These are phyloP conservation scores for Platichthys flesus DNA, from an alignment of 2,113 vertebrate genomes.

Conservation along the genomic window DNA sequence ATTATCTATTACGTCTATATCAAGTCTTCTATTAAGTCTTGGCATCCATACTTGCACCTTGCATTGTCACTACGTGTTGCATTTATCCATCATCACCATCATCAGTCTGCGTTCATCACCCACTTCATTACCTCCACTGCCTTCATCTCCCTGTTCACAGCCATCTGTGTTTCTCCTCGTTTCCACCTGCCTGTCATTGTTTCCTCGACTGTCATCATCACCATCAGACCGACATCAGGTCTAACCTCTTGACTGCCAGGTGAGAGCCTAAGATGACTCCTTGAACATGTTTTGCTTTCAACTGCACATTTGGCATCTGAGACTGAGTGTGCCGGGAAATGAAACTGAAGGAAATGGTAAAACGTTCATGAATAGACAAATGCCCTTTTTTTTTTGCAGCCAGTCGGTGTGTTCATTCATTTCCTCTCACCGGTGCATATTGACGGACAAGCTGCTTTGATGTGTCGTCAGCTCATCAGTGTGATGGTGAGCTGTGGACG, in stretches of 20 bases:
- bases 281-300: neutral
- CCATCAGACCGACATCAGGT: neutral
- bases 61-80: neutral
- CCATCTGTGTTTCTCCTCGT: neutral
- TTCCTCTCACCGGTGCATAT: neutral
- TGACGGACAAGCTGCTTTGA: neutral
- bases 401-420: too few species aligned
- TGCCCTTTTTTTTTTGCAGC: neutral
- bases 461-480: slow-evolving; percentile 55
- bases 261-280: neutral
- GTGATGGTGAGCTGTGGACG: slow-evolving; percentile 45
- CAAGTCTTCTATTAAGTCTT: too few species aligned
- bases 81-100: neutral
- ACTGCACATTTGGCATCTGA: neutral
- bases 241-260: neutral
- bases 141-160: neutral
- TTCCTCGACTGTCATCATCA: neutral
- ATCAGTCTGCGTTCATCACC: neutral
- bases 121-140: neutral
- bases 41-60: neutral
- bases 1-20: too few species aligned
- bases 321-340: slow-evolving; percentile 8
- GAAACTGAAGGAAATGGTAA: neutral
- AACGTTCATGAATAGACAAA: neutral
- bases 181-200: neutral